Percentiles rank a stretch among this genome's conserved stretches.
Conservation (phyloP, 2,113 vertebrate genomes). For the Monarcha castaneiventris region DNA sequence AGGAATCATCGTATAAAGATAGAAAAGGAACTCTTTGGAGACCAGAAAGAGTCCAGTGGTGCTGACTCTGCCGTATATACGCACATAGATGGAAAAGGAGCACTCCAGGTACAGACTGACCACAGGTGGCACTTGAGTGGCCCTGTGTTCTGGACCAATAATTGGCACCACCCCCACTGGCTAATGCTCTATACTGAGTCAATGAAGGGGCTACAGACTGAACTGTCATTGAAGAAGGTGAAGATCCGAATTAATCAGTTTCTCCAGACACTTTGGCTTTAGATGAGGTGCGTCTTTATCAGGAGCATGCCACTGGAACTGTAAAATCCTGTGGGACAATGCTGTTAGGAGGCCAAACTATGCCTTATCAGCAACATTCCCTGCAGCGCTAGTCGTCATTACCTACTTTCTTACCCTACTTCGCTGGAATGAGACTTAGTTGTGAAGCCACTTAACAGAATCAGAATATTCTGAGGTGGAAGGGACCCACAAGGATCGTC, state of each 20-base stretch:
- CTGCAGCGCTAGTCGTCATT: fast-evolving
- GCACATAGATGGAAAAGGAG: fast-evolving
- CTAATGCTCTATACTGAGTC: no score
- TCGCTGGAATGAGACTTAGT: no score
- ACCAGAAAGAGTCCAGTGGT: background rate
- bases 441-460: background rate
- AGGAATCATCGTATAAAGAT: background rate
- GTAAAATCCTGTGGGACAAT: no score
- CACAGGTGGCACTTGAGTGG: no score
- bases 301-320: no score
- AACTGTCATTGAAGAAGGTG: fast-evolving
- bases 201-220: background rate
- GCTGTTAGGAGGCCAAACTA: fast-evolving
- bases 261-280: background rate
- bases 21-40: background rate
- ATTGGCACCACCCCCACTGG: fast-evolving
- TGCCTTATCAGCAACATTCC: no score
- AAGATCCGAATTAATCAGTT: background rate
- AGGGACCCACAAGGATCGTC: no score
- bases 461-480: background rate
- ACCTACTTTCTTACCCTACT: fast-evolving
- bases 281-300: fast-evolving
- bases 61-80: no score
- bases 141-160: background rate
- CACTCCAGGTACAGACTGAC: background rate